phyloP scores from a whole-genome alignment of 2,797 vertebrate genomes.

The Octomys mimax region DNA sequence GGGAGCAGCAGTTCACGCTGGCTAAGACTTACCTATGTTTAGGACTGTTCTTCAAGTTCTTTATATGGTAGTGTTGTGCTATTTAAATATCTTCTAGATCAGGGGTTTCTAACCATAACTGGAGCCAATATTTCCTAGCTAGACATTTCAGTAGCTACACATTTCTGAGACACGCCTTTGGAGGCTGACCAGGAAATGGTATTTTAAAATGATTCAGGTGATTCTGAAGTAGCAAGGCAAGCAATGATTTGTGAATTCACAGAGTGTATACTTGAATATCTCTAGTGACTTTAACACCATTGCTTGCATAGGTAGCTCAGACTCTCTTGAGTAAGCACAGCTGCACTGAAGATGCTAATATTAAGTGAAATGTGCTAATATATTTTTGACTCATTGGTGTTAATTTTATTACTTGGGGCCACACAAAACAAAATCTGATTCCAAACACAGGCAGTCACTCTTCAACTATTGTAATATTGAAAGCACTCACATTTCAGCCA shows the following conservation, averaged over 20 bases:
- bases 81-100: constrained; percentile 19
- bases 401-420: background rate
- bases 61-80: background rate
- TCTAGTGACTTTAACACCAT: background rate
- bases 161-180: background rate
- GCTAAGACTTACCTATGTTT: background rate
- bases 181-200: background rate
- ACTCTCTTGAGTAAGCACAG: background rate
- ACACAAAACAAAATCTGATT: background rate
- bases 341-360: background rate
- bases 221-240: background rate
- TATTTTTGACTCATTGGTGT: background rate
- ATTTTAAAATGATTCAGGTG: background rate
- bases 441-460: background rate
- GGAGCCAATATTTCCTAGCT: background rate
- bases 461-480: background rate
- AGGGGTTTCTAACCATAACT: background rate
- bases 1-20: background rate
- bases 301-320: background rate
- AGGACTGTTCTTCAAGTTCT: background rate
- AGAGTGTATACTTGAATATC: background rate
- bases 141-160: background rate
- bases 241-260: background rate
- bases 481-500: background rate
- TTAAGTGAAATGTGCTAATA: background rate